A percentile compares a stretch with the other conserved stretches of the same genome.
These are phyloP conservation scores for Drosophila parthenogenetica DNA, from an alignment of 2,888 invertebrate genomes.

Conservation along the genomic window DNA sequence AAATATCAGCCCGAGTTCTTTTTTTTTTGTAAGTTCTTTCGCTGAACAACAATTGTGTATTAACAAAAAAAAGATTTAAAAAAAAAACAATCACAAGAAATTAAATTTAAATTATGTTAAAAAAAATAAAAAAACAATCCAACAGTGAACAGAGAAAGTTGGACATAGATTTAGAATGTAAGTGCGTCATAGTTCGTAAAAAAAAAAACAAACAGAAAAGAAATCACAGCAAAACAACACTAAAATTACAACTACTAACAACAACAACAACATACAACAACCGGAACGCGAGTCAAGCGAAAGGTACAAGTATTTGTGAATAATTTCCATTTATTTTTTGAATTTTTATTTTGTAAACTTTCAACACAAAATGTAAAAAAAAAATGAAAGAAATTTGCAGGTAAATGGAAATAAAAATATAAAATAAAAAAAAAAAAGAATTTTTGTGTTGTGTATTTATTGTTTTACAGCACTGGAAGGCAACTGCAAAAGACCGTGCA, in stretches of 20 bases:
- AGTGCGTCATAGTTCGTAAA: conserved; percentile 51
- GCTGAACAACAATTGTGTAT: conserved; percentile 21
- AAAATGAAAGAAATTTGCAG: conserved; percentile 15
- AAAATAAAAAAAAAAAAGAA: conserved; percentile 24
- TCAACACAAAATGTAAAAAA: conserved; percentile 50
- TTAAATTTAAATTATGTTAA: conserved; percentile 10
- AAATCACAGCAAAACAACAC: conserved; percentile 26
- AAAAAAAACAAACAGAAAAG: conserved; percentile 3
- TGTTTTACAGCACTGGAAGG: no score
- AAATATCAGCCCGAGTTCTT: conserved; percentile 27
- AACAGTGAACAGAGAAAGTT: conserved; percentile 18
- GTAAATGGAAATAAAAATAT: conserved; percentile 43
- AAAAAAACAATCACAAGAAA: conserved; percentile 1
- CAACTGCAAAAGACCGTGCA: no score
- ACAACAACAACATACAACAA: conserved; percentile 14
- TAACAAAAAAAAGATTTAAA: conserved; percentile 2
- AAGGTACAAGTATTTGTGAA: conserved; percentile 58
- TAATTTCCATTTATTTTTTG: conserved; percentile 26
- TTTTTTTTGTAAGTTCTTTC: conserved; percentile 7
- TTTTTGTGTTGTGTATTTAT: no score
- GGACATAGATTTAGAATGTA: conserved; percentile 47
- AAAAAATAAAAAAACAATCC: conserved; percentile 1
- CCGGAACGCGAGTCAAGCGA: conserved; percentile 18
- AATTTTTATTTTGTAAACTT: conserved; percentile 32
- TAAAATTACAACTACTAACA: conserved; percentile 23